Evolutionary conservation across 2,888 invertebrate genomes (phyloP), one percentile per base, ranked within the genome.

Genomic region (Antheraea assamensis): DNA sequence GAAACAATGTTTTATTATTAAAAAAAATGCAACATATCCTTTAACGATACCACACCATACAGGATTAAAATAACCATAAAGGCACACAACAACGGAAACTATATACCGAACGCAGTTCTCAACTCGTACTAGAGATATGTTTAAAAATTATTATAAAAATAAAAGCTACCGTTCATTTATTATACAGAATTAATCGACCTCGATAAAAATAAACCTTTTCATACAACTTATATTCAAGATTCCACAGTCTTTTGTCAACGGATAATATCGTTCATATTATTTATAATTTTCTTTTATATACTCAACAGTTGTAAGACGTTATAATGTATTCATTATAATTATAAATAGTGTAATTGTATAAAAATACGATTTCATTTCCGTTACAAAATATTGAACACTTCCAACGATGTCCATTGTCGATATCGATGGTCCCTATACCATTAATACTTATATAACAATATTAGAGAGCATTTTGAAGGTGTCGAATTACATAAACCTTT

Each of bases 391-490:
- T 64, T 64, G 27, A 30, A 64, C 30, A 64, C 5, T 64, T 64
- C 17, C 30, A 61, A 13, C n/a, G 27, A 61, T 61, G 27, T 61
- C 27, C 4, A 15, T 24, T 2, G 27, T 61, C 61, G 27, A 61
- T 61, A 61, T 64, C 27, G 30, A 30, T 64, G 61, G 61, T 64
- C 61, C 61, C 61, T 64, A 30, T 64, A 64, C n/a, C n/a, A 64
- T 5, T n/a, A 64, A 21, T 64, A 30, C 61, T 64, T 64, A 61
- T 61, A 61, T 61, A 64, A 64, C 17, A 30, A 64, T 64, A 64
- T 30, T 64, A 30, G 61, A 64, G 61, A 64, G 61, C 61, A 64
- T 64, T 64, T 64, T 64, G 61, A 17, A 64, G 61, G 61, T 64
- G 27, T 64, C 19, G 3, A 27, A 30, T 24, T 10, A 24, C n/a